phyloP scores from a whole-genome alignment of 2,113 vertebrate species.

The Circaetus cinerascens region DNA sequence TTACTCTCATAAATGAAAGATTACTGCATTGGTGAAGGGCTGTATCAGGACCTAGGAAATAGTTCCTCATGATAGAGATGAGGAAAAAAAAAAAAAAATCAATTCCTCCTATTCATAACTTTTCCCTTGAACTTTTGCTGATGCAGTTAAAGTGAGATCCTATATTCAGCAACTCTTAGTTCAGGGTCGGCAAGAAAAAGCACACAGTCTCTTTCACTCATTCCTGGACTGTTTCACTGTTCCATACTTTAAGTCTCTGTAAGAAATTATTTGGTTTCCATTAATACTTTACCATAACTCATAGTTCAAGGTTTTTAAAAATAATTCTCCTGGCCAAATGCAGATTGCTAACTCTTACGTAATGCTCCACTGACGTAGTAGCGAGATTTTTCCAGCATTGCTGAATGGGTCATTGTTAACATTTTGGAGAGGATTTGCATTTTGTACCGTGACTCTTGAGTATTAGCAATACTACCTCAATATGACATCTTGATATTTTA shows the following conservation, averaged over 20 bases:
- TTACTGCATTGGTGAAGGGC: background rate
- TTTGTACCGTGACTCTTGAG: background rate
- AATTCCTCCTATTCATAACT: background rate
- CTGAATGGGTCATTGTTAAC: conserved; percentile 17
- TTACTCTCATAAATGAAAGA: background rate
- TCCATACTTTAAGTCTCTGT: background rate
- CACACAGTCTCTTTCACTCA: background rate
- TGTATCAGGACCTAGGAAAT: background rate
- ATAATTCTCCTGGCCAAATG: background rate
- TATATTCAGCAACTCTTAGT: background rate
- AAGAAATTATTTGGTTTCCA: conserved; percentile 24
- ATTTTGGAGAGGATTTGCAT: background rate
- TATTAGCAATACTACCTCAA: background rate
- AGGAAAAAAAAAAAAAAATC: background rate
- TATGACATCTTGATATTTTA: background rate
- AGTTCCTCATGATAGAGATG: background rate
- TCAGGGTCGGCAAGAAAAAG: background rate
- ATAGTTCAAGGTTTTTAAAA: conserved; percentile 11
- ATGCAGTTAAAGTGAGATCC: background rate
- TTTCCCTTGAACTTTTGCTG: background rate
- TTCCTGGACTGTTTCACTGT: background rate
- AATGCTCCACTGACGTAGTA: background rate
- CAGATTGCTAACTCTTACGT: background rate
- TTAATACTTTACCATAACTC: background rate
- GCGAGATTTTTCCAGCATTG: background rate